A percentile compares a stretch with the other conserved stretches of the same genome.
phyloP scores from a whole-genome alignment of 37 sponge, comb jelly and placozoan species.

The Axinella damicornis region DNA sequence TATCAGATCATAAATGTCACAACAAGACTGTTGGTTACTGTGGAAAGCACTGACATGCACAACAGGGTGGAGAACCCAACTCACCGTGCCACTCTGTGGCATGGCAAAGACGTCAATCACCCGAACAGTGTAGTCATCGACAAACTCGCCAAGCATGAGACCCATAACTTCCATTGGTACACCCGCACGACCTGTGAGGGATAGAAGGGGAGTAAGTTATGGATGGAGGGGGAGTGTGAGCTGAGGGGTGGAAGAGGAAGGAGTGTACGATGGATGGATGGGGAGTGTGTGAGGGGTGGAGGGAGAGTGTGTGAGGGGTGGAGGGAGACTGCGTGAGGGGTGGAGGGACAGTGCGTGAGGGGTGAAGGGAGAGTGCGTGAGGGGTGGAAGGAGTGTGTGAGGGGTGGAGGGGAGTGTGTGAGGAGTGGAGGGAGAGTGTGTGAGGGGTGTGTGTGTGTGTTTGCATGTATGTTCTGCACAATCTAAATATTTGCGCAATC shows the following conservation, averaged over 20 bases:
- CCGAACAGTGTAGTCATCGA: slow-evolving; percentile 98
- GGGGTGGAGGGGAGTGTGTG: no score
- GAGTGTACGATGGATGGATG: background rate
- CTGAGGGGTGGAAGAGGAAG: background rate
- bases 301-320: background rate
- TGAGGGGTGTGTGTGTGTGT: no score
- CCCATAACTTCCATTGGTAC: slow-evolving; percentile 99
- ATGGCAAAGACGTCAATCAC: slow-evolving; percentile 99
- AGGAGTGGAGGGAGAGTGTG: no score
- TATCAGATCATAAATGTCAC: no score
- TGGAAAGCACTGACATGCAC: no score
- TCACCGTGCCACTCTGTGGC: slow-evolving; percentile 99
- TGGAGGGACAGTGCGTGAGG: background rate
- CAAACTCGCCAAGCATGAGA: slow-evolving; percentile 99
- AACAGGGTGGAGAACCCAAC: no score
- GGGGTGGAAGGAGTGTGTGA: background rate
- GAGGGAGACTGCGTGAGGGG: background rate
- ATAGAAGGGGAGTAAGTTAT: background rate
- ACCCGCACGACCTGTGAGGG: slow-evolving; percentile 90
- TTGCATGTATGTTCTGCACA: no score
- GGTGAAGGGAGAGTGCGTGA: background rate
- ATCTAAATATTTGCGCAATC: no score
- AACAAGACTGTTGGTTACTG: no score
- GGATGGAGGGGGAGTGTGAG: background rate
- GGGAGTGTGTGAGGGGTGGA: background rate